These are phyloP conservation scores for Otus scops DNA, from an alignment of 2,797 vertebrate species.

Conservation along the genomic window DNA sequence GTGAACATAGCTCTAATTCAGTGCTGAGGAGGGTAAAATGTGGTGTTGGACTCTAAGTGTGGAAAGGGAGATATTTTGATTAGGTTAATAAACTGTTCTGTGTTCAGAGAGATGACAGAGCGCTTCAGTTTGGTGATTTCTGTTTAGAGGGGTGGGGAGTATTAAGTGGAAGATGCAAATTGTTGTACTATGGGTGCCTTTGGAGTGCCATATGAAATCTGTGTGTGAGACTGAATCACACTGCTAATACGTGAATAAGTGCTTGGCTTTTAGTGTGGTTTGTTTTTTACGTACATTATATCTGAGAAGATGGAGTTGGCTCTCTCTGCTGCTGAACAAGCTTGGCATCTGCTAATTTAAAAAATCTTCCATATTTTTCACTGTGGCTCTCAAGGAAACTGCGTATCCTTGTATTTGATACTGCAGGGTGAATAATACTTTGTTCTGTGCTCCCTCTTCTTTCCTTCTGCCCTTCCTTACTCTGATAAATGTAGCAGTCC, in stretches of 20 bases:
- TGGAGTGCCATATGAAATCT: not conserved
- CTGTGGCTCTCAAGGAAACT: not conserved
- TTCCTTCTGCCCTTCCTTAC: not conserved
- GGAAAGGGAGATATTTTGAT: not conserved
- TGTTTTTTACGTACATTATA: not conserved
- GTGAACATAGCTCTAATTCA: not conserved
- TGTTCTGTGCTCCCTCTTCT: not conserved
- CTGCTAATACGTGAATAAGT: not conserved
- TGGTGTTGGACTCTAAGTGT: not conserved
- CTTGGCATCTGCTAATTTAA: not conserved
- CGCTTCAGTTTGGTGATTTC: not conserved
- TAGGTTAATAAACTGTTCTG: not conserved
- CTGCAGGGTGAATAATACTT: not conserved
- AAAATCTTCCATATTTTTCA: not conserved
- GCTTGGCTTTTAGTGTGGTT: not conserved
- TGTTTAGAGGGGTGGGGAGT: not conserved
- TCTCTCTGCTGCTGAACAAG: not conserved
- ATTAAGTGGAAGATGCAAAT: not conserved
- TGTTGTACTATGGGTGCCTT: not conserved
- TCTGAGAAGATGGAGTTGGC: not conserved
- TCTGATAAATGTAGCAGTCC: not conserved
- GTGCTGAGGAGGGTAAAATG: not conserved
- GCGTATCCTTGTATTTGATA: not conserved
- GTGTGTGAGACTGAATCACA: not conserved
- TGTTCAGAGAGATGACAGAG: not conserved